Evolutionary conservation across 2,888 invertebrate genomes (phyloP).

Genomic region (Gordius sp.): DNA sequence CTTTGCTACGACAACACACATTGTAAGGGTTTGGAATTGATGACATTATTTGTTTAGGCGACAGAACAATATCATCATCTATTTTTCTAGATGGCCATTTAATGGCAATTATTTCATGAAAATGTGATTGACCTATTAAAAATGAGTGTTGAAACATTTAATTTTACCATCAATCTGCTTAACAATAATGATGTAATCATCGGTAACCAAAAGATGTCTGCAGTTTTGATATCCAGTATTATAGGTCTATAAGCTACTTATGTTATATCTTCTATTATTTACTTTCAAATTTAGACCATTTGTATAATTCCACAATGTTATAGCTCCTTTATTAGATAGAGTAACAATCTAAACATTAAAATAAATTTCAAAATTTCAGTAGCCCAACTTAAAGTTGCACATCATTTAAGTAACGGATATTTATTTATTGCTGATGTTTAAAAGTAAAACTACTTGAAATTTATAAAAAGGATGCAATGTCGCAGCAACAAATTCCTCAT

Average conservation of each 20-base stretch:
- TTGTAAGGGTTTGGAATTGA: no score
- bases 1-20: not conserved
- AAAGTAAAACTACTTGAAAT: slow-evolving; percentile 1
- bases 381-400: no score
- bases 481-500: not conserved
- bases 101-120: no score
- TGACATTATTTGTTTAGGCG: no score
- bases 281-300: slow-evolving; percentile 1
- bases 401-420: no score
- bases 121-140: no score
- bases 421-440: no score
- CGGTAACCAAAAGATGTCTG: no score
- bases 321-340: not conserved
- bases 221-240: no score
- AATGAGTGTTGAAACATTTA: not conserved
- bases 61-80: no score
- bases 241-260: not conserved
- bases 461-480: not conserved
- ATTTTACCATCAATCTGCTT: not conserved
- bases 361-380: not conserved
- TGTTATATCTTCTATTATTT: slow-evolving; percentile 1
- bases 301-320: slow-evolving; percentile 14
- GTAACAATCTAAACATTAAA: not conserved
- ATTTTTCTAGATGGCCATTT: no score
- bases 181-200: no score